Percentiles rank a stretch among this genome's conserved stretches.
phyloP scores from a whole-genome alignment of 2,113 vertebrate genomes.

The Toxotes jaculatrix region DNA sequence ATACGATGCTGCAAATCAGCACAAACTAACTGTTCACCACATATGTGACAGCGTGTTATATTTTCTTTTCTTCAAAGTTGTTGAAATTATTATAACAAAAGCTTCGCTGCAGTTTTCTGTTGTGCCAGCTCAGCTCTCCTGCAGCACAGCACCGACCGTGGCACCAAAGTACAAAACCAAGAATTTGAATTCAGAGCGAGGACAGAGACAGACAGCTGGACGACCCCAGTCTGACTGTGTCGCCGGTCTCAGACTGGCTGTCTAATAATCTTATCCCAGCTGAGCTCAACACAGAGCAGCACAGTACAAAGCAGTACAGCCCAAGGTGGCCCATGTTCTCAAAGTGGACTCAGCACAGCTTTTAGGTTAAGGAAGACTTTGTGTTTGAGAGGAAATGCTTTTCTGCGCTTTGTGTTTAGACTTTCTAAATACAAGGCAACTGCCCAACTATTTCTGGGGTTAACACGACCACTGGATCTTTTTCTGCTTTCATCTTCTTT shows the following conservation, averaged over 20 bases:
- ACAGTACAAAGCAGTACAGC: not conserved
- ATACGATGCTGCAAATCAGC: not conserved
- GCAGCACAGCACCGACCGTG: not conserved
- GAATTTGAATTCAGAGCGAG: not conserved
- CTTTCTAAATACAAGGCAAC: too few relatives aligned
- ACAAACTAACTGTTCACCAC: too few relatives aligned
- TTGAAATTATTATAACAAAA: not conserved
- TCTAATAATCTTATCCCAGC: not conserved
- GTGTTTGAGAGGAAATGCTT: not conserved
- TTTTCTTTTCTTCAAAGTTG: not conserved
- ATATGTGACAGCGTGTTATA: fast-evolving
- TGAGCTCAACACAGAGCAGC: not conserved
- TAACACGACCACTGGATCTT: too few relatives aligned
- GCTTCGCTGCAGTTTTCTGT: not conserved
- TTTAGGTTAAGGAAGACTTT: not conserved
- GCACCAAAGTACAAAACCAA: not conserved
- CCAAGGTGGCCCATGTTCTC: not conserved
- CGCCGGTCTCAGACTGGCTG: too few relatives aligned
- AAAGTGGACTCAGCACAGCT: not conserved
- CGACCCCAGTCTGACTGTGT: not conserved
- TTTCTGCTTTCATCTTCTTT: too few relatives aligned
- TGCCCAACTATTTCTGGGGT: too few relatives aligned
- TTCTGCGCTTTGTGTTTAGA: not conserved
- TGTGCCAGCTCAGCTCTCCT: not conserved
- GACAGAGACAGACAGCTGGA: not conserved